A percentile compares a stretch with the other conserved stretches of the same genome.
phyloP scores from a whole-genome alignment of 2,888 invertebrate genomes.

The Antitype chi region DNA sequence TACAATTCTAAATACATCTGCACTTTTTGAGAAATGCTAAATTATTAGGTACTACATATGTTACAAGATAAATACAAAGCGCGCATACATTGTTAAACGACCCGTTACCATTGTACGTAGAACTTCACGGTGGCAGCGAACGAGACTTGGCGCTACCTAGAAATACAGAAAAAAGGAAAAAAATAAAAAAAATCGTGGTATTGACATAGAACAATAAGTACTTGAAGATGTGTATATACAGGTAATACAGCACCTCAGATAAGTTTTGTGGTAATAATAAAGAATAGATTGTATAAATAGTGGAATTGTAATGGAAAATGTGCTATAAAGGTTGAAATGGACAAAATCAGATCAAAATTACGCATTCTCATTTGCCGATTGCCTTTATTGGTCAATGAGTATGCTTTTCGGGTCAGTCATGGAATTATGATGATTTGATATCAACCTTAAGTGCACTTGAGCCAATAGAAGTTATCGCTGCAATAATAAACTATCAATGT shows the following conservation, averaged over 20 bases:
- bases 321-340: background rate
- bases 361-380: background rate
- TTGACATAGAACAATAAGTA: background rate
- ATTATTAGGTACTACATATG: slow-evolving; percentile 49
- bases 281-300: background rate
- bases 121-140: slow-evolving; percentile 28
- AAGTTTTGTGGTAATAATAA: background rate
- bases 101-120: slow-evolving; percentile 22
- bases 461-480: background rate
- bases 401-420: background rate
- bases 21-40: slow-evolving; percentile 65
- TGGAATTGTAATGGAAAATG: background rate
- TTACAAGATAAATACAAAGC: slow-evolving; percentile 39
- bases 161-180: slow-evolving; percentile 27
- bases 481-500: background rate
- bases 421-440: background rate
- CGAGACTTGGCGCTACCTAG: slow-evolving; percentile 49
- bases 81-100: slow-evolving; percentile 40
- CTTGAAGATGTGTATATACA: background rate
- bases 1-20: slow-evolving; percentile 39
- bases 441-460: background rate
- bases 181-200: background rate
- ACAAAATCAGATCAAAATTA: background rate
- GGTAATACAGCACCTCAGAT: background rate
- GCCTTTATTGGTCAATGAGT: background rate